phyloP scores from a whole-genome alignment of 2,797 vertebrate genomes.

The Pantherophis alleghaniensis region DNA sequence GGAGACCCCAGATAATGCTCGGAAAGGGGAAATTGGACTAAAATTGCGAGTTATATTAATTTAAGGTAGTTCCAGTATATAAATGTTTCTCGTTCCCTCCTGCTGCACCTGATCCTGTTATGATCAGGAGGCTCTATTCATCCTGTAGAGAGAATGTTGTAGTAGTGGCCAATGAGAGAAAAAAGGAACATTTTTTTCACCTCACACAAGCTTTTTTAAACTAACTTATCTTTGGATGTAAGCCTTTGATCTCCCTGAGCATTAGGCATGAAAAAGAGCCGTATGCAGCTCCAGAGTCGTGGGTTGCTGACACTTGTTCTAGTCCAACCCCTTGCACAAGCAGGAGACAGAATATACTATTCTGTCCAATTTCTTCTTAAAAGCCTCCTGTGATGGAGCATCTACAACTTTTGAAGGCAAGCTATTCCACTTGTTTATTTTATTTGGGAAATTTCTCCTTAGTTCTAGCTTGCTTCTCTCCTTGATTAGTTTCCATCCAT shows the following conservation, averaged over 20 bases:
- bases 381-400: no score
- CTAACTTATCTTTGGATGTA: background rate
- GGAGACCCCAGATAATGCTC: background rate
- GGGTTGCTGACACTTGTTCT: no score
- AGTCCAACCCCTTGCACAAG: no score
- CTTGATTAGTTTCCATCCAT: no score
- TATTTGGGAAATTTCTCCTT: no score
- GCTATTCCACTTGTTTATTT: no score
- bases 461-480: no score
- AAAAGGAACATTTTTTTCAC: background rate
- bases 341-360: no score
- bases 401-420: no score
- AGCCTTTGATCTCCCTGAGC: background rate
- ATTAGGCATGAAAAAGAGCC: background rate
- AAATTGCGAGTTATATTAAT: background rate
- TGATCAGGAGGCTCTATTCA: background rate
- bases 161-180: background rate
- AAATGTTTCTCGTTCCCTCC: background rate
- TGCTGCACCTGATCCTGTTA: background rate
- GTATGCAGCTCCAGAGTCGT: no score
- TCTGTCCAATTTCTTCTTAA: no score
- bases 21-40: background rate
- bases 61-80: background rate
- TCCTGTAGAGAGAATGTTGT: background rate
- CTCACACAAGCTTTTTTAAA: background rate